Conservation (phyloP, 2,888 invertebrate genomes). For the Ommatoiulus sabulosus region DNA sequence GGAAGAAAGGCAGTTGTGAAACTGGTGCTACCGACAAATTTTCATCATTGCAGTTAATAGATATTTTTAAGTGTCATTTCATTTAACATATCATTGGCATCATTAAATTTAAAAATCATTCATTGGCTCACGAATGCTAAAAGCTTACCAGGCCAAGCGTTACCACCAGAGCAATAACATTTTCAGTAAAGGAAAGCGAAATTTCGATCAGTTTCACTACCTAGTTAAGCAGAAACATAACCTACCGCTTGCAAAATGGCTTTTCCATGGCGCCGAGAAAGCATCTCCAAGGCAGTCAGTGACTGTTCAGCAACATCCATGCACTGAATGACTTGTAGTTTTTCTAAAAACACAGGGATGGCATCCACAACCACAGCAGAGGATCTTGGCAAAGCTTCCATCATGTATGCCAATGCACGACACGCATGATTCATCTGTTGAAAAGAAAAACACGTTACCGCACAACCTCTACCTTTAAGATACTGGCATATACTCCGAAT, state of each 20-base stretch:
- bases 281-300: constrained; percentile 95
- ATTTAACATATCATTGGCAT: background rate
- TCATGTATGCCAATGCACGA: constrained; percentile 98
- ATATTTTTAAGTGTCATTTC: background rate
- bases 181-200: background rate
- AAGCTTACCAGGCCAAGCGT: background rate
- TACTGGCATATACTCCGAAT: background rate
- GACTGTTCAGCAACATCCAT: constrained; percentile 99
- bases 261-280: constrained; percentile 96
- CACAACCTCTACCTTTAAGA: background rate
- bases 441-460: background rate
- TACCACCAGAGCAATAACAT: background rate
- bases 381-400: constrained; percentile 97
- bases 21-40: no score
- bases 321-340: constrained; percentile 96
- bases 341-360: constrained; percentile 96
- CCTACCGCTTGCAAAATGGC: constrained; percentile 89
- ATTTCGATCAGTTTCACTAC: background rate
- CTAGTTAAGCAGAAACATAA: background rate
- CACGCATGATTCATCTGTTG: constrained; percentile 96
- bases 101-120: background rate
- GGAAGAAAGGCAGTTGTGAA: no score
- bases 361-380: constrained; percentile 96
- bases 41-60: no score
- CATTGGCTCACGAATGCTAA: background rate